phyloP scores from a whole-genome alignment of 2,797 vertebrate species.

The Cyprinella venusta region DNA sequence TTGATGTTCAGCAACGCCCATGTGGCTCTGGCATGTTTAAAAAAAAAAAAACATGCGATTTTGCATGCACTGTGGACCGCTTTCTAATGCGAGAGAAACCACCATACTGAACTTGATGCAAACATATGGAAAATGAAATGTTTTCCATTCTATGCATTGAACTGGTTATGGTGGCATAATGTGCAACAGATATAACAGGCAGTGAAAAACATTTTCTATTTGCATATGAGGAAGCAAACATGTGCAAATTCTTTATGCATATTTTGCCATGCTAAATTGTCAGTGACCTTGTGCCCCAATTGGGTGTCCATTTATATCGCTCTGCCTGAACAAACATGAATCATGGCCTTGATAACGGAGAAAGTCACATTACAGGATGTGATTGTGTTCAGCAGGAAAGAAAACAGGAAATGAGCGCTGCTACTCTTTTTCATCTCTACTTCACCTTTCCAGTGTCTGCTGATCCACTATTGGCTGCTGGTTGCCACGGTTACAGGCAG shows the following conservation, averaged over 20 bases:
- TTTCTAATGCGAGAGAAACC: neutral
- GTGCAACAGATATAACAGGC: neutral
- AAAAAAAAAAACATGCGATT: neutral
- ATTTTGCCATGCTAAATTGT: conserved; percentile 8
- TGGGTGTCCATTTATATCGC: neutral
- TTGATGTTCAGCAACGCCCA: conserved; percentile 15
- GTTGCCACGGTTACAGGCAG: conserved; percentile 54
- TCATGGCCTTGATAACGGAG: conserved; percentile 43
- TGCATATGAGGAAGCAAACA: conserved; percentile 3
- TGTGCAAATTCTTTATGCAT: neutral
- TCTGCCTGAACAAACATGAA: conserved; percentile 11
- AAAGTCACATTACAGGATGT: conserved; percentile 61
- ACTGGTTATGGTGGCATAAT: neutral
- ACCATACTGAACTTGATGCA: neutral
- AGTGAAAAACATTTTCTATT: neutral
- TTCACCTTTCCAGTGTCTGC: conserved; percentile 51
- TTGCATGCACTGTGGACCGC: neutral
- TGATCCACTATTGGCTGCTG: conserved; percentile 53
- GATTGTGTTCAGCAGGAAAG: conserved; percentile 63
- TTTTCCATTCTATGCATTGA: neutral
- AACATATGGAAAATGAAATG: too few relatives aligned
- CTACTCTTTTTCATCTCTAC: conserved; percentile 48
- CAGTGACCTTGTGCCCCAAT: neutral
- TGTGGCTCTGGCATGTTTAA: neutral
- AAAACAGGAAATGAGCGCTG: conserved; percentile 67